Conservation (phyloP, 2,113 vertebrate genomes). For the Athene noctua region DNA sequence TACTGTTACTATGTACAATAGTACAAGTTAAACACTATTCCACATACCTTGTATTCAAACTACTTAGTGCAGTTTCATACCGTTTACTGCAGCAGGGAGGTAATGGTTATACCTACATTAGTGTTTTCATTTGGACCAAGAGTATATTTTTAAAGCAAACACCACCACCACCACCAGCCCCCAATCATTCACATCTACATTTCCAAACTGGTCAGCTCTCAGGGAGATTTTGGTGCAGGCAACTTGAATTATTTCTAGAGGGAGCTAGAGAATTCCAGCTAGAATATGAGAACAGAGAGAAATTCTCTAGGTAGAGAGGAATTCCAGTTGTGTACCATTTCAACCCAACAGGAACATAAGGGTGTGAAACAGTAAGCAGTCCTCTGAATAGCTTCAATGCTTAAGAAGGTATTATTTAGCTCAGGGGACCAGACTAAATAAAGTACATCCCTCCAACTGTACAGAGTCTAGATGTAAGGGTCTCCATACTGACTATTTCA, state of each 20-base stretch:
- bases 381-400: background rate
- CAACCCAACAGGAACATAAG: background rate
- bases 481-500: background rate
- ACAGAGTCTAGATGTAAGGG: fast-evolving
- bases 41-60: background rate
- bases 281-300: no score
- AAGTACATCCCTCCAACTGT: background rate
- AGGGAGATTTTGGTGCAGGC: background rate
- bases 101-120: background rate
- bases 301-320: no score
- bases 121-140: background rate
- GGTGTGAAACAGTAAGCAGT: background rate
- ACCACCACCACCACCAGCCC: background rate
- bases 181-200: background rate
- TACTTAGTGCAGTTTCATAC: background rate
- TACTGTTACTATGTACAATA: background rate
- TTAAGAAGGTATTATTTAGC: background rate
- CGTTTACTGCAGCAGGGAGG: background rate
- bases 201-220: background rate
- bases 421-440: background rate
- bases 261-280: background rate
- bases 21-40: background rate
- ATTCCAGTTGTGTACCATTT: background rate
- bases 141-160: background rate
- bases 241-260: background rate